Base-by-base conservation (phyloP, 2,888 invertebrate species). In the Zele albiditarsus region DNA sequence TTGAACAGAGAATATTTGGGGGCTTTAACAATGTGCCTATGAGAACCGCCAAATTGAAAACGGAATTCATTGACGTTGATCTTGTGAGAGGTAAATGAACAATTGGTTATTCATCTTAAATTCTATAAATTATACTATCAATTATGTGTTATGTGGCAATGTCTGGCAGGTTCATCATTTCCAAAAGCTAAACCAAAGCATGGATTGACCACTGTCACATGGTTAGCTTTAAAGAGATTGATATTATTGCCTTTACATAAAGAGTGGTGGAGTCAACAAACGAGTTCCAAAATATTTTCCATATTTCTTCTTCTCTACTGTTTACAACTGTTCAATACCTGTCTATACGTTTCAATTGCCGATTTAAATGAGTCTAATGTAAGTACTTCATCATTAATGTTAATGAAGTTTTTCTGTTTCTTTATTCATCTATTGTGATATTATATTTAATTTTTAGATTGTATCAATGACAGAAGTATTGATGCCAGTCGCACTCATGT, bases 101-200 rank as follows among this genome's bases (percentile, higher is more conserved):
- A 25, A 27, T 38, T 28, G 38, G 16, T 67, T 62, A 73, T 62
- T 16, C 42, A 71, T 10, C 12, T 42, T 25, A 28, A 16, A 27
- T 33, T 49, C 0, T 60, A 33, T 14, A 27, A 27, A 27, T 71
- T 49, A 46, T 28, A 49, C 23, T 12, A 66, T 71, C 4, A n/a
- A 16, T 25, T 38, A n/a, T 12, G 25, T n/a, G 8, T 46, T 16
- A 65, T 62, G 71, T 66, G 38, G 38, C 10, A 38, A 12, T 38
- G 76, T 60, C 76, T 84, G 86, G 27, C 84, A 97, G 98, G 98
- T 65, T 98, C 98, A 57, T 96, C 97, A 76, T 98, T 98, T 90
- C 95, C 97, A 16, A 98, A 98, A 92, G 95, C 97, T 20, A 98
- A 98, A 89, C 97, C 98, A 1, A 97, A 97, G 84, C 95, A 98